A percentile compares a stretch with the other conserved stretches of the same genome.
Conservation (phyloP, 2,888 invertebrate genomes). For the Octonoba sinensis region DNA sequence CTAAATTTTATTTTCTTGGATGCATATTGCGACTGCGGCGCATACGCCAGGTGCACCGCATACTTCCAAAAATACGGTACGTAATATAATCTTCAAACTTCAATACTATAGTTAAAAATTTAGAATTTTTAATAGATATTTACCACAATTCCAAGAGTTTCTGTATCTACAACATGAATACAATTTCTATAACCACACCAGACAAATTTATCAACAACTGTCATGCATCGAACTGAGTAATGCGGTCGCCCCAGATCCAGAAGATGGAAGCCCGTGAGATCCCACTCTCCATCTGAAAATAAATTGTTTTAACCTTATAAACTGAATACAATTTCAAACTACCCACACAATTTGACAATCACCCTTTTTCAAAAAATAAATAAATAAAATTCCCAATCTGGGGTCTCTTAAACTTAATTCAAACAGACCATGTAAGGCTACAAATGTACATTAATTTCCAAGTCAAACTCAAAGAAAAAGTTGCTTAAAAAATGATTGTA, state of each 20-base stretch:
- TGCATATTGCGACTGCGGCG: too few relatives aligned
- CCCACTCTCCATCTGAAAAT: constrained; percentile 88
- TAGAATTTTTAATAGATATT: background rate
- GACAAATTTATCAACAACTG: constrained; percentile 89
- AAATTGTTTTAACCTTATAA: background rate
- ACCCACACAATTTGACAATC: too few relatives aligned
- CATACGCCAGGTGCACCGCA: too few relatives aligned
- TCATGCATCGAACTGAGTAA: constrained; percentile 84
- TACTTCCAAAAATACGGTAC: background rate
- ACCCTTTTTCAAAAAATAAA: too few relatives aligned
- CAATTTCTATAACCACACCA: constrained; percentile 99
- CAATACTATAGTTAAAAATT: background rate
- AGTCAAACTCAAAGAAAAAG: too few relatives aligned
- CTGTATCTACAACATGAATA: constrained; percentile 93
- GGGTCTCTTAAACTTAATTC: too few relatives aligned
- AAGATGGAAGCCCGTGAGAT: constrained; percentile 89
- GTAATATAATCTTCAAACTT: background rate
- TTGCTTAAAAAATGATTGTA: too few relatives aligned
- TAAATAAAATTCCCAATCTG: too few relatives aligned
- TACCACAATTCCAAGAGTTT: constrained; percentile 75
- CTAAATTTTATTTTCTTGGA: too few relatives aligned
- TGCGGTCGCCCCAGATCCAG: constrained; percentile 89
- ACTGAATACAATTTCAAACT: too few relatives aligned
- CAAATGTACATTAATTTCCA: too few relatives aligned
- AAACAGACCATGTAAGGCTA: too few relatives aligned